Base-by-base conservation (phyloP, 2,113 vertebrate species). In the Podiceps cristatus region DNA sequence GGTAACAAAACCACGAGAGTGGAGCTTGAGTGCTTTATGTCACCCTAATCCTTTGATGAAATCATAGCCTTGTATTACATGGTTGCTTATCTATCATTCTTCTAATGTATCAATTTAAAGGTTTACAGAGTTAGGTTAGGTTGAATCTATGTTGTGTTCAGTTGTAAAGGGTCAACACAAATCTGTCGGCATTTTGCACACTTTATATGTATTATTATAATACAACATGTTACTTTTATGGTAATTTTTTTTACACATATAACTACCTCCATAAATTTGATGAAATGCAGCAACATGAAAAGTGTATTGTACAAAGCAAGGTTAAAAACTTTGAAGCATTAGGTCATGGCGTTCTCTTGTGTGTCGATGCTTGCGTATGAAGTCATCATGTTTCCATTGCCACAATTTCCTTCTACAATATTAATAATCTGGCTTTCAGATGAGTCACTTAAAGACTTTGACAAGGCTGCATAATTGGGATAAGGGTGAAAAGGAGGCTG, bases 211-310 rank as follows among this genome's bases (percentile, higher is more conserved):
- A 98, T 98, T 98, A 98, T 98, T 98, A 98, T 98, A 98, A 98
- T 98, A 97, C 98, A 98, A 96, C 98, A 97, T 98, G 98, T 98
- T 98, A 98, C 98, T 98, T 98, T 98, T 98, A 98, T 98, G 98
- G 98, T 98, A 98, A 98, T 97, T 98, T 98, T 98, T 98, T 98
- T 98, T 98, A 98, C 98, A 98, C 98, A 99, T 99, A 98, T 98
- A 98, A 99, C 99, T 99, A 99, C 99, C 99, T 99, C 99, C 99
- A 99, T 98, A 97, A 98, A 98, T 99, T 98, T 98, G 98, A 98
- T 98, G 98, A 98, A 98, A 98, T 98, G 99, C 98, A 98, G 98
- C 98, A 98, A 98, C 96, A 93, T 95, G 94, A 97, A 97, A 98
- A 97, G 97, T 93, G 96, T 98, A 96, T 98, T 98, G 88, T 98